Conservation (phyloP, 2,113 vertebrate genomes). For the Phyllopteryx taeniolatus region DNA sequence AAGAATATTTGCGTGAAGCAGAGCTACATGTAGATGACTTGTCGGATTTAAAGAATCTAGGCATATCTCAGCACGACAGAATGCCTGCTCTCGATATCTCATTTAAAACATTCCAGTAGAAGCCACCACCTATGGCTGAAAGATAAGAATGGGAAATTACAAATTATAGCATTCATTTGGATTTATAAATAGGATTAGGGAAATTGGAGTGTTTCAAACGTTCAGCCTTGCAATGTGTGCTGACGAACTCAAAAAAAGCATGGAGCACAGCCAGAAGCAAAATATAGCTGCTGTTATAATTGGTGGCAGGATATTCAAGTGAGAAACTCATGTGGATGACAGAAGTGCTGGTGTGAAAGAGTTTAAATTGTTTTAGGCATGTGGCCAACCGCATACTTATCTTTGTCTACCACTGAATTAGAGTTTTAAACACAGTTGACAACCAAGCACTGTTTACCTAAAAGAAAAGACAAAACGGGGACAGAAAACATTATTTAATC, state of each 20-base stretch:
- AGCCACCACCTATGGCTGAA: slow-evolving; percentile 29
- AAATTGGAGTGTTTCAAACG: slow-evolving; percentile 49
- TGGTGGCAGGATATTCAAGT: slow-evolving; percentile 8
- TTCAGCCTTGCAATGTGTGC: slow-evolving; percentile 22
- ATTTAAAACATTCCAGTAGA: slow-evolving; percentile 37
- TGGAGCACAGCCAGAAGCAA: slow-evolving; percentile 23
- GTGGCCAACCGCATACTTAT: not conserved
- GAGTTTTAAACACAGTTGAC: slow-evolving; percentile 41
- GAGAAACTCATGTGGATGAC: not conserved
- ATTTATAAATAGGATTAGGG: slow-evolving; percentile 62
- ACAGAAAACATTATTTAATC: too few relatives aligned
- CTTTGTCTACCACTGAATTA: not conserved
- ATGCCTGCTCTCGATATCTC: slow-evolving; percentile 34
- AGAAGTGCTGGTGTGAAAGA: slow-evolving; percentile 2
- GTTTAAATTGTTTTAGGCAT: not conserved
- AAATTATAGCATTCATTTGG: slow-evolving; percentile 57
- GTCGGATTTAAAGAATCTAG: slow-evolving; percentile 47
- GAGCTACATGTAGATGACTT: slow-evolving; percentile 32
- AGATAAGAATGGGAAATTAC: slow-evolving; percentile 56
- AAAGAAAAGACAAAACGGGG: too few relatives aligned
- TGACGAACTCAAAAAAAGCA: slow-evolving; percentile 13
- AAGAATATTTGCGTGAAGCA: slow-evolving; percentile 29
- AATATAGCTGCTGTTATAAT: slow-evolving; percentile 12
- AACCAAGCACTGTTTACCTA: too few relatives aligned
- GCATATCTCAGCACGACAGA: slow-evolving; percentile 61